phyloP scores from a whole-genome alignment of 2,797 vertebrate genomes.

The Cynopterus sphinx region DNA sequence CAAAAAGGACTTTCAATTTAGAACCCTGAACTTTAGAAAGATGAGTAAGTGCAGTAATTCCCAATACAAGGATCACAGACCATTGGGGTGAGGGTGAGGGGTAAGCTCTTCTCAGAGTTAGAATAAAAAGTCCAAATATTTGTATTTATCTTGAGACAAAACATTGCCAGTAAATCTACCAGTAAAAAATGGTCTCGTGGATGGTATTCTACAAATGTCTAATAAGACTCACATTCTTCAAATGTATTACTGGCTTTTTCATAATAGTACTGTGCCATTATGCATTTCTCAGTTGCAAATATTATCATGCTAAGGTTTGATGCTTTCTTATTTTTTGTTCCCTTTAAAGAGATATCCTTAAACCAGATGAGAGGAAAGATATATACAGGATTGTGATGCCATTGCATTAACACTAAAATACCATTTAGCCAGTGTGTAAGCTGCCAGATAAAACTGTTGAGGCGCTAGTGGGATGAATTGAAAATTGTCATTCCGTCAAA shows the following conservation, averaged over 20 bases:
- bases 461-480: slow-evolving; percentile 61
- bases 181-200: not conserved
- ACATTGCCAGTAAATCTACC: not conserved
- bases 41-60: not conserved
- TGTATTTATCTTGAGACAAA: not conserved
- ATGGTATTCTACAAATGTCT: not conserved
- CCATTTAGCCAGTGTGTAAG: slow-evolving; percentile 45
- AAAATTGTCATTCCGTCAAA: slow-evolving; percentile 77
- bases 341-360: slow-evolving; percentile 57
- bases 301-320: not conserved
- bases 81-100: accelerated
- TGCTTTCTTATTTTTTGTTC: slow-evolving; percentile 37
- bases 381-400: not conserved
- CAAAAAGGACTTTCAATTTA: not conserved
- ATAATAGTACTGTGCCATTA: not conserved
- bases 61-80: not conserved
- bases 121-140: not conserved
- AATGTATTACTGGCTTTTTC: not conserved
- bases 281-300: not conserved
- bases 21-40: not conserved
- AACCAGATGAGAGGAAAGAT: slow-evolving; percentile 31
- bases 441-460: slow-evolving; percentile 63
- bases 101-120: not conserved
- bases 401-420: not conserved
- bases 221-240: not conserved